Conservation (phyloP, 2,113 vertebrate species). For the Rallus limicola region DNA sequence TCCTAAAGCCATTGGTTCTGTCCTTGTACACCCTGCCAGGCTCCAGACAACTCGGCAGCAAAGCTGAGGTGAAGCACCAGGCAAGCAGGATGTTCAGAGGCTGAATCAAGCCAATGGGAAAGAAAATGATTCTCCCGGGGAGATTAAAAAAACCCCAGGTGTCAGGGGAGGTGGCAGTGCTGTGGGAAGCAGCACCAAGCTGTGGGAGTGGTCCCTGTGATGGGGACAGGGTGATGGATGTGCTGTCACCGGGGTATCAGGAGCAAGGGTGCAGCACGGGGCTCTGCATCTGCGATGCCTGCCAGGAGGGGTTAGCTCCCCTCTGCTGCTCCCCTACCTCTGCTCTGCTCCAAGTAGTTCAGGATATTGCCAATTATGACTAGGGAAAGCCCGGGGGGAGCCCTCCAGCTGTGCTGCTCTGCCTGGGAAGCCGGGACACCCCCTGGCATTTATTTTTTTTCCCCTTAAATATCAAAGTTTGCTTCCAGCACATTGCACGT, state of each 20-base stretch:
- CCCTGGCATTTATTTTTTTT: fast-evolving
- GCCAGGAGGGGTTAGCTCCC: fast-evolving
- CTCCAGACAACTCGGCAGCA: background rate
- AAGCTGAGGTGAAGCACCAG: fast-evolving
- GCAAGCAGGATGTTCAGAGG: fast-evolving
- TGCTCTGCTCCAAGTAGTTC: background rate
- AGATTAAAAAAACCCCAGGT: fast-evolving
- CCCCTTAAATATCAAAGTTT: background rate
- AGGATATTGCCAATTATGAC: background rate
- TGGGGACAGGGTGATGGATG: background rate
- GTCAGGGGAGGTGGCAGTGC: fast-evolving
- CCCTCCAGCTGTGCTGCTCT: background rate
- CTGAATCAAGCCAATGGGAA: background rate
- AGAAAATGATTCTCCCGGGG: background rate
- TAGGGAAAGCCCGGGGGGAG: background rate
- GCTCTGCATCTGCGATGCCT: background rate
- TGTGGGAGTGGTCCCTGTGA: background rate
- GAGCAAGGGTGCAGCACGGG: fast-evolving
- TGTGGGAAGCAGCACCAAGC: background rate
- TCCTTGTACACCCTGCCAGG: background rate
- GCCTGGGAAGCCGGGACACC: background rate
- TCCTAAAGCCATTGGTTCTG: background rate
- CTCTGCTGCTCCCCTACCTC: background rate
- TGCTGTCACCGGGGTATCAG: fast-evolving
- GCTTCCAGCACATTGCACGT: background rate